Evolutionary conservation across 92 coral and sea anemone species (phyloP).

Genomic region (Zoanthus sociatus): DNA sequence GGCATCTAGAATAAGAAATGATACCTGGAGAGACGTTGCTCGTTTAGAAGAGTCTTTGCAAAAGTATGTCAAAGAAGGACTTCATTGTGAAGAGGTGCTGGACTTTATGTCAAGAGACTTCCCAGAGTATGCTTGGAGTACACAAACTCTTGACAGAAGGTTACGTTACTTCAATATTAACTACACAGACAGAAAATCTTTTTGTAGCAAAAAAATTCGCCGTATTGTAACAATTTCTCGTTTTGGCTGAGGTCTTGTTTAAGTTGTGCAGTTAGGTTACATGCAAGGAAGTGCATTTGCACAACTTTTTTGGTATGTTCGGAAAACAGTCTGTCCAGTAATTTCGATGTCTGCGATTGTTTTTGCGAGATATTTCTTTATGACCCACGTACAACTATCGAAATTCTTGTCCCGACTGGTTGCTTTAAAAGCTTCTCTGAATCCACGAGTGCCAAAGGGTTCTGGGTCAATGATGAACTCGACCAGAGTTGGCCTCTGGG

Average conservation of each 20-base stretch:
- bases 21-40: no score
- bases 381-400: constrained; percentile 37
- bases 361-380: constrained; percentile 48
- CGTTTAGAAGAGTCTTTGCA: no score
- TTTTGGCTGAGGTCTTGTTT: constrained; percentile 8
- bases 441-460: constrained; percentile 46
- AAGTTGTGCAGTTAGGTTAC: constrained; percentile 47
- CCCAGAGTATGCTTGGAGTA: background rate
- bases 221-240: constrained; percentile 26
- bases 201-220: constrained; percentile 35
- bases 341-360: background rate
- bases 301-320: constrained; percentile 31
- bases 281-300: constrained; percentile 53
- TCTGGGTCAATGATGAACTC: constrained; percentile 50
- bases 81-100: no score
- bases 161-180: no score
- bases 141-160: no score
- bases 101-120: no score
- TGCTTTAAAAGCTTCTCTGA: constrained; percentile 54
- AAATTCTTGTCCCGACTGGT: constrained; percentile 37
- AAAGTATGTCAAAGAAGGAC: no score
- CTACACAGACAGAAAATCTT: background rate
- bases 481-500: constrained; percentile 22
- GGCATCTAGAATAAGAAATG: no score
- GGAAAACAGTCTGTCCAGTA: constrained; percentile 32